Evolutionary conservation across 92 coral and sea anemone genomes (phyloP).

Genomic region (Desmophyllum pertusum): DNA sequence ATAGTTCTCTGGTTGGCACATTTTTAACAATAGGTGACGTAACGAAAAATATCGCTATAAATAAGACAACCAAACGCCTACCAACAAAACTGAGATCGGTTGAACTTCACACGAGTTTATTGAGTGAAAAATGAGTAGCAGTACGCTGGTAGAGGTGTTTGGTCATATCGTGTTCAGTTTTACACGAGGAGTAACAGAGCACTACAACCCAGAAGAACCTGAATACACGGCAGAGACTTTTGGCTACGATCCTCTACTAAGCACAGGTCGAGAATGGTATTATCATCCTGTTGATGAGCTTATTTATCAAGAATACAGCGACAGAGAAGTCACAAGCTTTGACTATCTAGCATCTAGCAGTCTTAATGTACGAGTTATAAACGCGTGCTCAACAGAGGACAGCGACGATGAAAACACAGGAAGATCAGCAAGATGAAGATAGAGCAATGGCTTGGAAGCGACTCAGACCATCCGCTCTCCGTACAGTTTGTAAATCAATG

Average conservation of each 20-base stretch:
- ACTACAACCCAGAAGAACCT: background rate
- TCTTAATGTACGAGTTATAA: too few relatives aligned
- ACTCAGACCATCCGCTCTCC: constrained; percentile 10
- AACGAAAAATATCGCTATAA: too few relatives aligned
- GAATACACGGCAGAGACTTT: constrained; percentile 3
- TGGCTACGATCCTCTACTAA: constrained; percentile 19
- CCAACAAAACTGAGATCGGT: too few relatives aligned
- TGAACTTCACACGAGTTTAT: too few relatives aligned
- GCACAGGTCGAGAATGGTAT: constrained; percentile 37
- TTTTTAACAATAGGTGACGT: too few relatives aligned
- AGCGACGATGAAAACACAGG: too few relatives aligned
- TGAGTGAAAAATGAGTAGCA: background rate
- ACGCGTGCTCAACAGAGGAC: too few relatives aligned
- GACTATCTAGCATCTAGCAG: background rate
- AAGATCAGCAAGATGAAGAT: background rate
- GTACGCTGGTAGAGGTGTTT: constrained; percentile 12
- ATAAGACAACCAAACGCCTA: too few relatives aligned
- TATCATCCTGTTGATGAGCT: constrained; percentile 11
- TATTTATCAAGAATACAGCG: constrained; percentile 30
- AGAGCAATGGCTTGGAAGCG: constrained; percentile 12
- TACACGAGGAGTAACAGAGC: background rate
- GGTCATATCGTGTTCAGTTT: constrained; percentile 18
- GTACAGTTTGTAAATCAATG: constrained; percentile 12
- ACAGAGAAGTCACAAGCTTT: constrained; percentile 6
- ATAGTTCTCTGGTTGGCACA: too few relatives aligned